Evolutionary conservation across 2,888 invertebrate genomes (phyloP), one percentile per base, ranked within the genome.

Genomic region (Eurois occulta): DNA sequence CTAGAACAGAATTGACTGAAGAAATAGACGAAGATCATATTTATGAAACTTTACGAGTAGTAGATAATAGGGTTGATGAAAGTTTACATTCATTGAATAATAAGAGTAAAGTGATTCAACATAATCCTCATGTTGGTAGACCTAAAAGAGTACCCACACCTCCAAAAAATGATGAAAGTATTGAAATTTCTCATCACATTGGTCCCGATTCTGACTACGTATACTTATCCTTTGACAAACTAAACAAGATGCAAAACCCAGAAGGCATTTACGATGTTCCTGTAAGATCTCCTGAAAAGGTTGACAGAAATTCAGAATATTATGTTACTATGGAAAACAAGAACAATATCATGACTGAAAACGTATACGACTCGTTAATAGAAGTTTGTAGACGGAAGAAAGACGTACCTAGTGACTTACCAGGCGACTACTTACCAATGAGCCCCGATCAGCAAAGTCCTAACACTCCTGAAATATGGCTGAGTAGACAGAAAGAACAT

Each of bases 401-500:
- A 88, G 95, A 96, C 24, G 83, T 89, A 21, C 90, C 94, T 6
- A 92, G 76, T 75, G 90, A 89, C 38, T 83, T 94, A 74, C 90
- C 94, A 1, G 86, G 90, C 38, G 96, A 96, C 55, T 96, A 96
- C 87, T 91, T 96, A 82, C 96, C 96, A 0, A 96, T 96, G 96
- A 94, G 92, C 81, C 89, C 94, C 2, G 96, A 95, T 21, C 95
- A 95, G 72, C 94, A 96, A 82, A 96, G 95, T 84, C 98, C 98
- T 1, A 98, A 97, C 43, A 96, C 97, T 10, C 98, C 98, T 6
- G 97, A 98, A 75, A 97, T 98, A 78, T 98, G 98, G 98, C 92
- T 98, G 41, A 98, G 97, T 85, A 97, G 98, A 75, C 97, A 98
- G 86, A 97, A 97, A 86, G 97, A 97, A 87, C 97, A 98, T 90